Base-by-base conservation (phyloP, 2,113 vertebrate genomes). In the Hirundichthys speculiger region DNA sequence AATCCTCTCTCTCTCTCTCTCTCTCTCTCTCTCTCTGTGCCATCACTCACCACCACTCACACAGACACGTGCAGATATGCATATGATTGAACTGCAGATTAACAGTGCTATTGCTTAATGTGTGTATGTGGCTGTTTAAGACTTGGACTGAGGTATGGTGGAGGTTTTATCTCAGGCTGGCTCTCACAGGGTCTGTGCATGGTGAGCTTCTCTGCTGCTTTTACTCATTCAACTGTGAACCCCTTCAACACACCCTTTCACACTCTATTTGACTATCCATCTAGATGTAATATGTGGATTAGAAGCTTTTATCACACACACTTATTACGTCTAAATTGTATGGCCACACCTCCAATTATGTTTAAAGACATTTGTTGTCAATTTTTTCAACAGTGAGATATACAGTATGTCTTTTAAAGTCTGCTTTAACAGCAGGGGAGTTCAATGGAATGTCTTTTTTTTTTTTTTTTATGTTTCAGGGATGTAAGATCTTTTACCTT, bases 231-330 rank as follows among this genome's bases (percentile, higher is more conserved):
- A 19, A 40, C 13, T 75, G 59, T 48, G 59, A 78, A 69, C 61
- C 39, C 69, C 69, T 56, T 13, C 6, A 43, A 58, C 64, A 53
- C 13, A 2, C 41, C 71, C n/a, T 20, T 39, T 66, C 62, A 42
- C 68, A 62, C 68, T 77, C 24, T 54, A 75, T 52, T 86, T 81
- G 69, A 59, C 80, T 54, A 58, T 72, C 69, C 63, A 72, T 79
- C 82, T 82, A 85, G 82, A 89, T 88, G 85, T 90, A 76, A 82
- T 79, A 65, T 67, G 48, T 83, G 88, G 88, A 87, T 87, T 87
- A 85, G 86, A 88, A 76, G 72, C 75, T 83, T 84, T 87, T 77
- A 88, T 75, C 75, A 63, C 69, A 83, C 73, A 66, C 64, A 73
- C 53, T 61, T 69, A 30, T 56, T 56, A 52, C 59, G 60, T 62